Evolutionary conservation across 2,797 vertebrate species (phyloP), one percentile per base, ranked within the genome.

Genomic region (Myotis daubentonii): DNA sequence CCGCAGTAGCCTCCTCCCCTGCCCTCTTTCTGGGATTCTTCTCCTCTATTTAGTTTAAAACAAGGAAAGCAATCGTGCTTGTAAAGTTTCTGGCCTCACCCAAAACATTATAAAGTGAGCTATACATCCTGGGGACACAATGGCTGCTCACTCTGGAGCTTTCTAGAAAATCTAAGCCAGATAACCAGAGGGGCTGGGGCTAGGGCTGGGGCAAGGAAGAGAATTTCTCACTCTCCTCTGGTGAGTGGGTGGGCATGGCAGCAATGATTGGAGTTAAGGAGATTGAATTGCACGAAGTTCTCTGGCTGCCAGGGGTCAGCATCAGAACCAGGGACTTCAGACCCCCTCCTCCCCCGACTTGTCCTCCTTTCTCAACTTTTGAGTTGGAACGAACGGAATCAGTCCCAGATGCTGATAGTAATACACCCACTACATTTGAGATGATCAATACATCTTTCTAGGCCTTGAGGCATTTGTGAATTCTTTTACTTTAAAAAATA

Each of bases 41-140:
- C 75, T 91, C 94, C 96, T 96, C 70, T 89, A 76, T 89, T 95
- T 85, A 89, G 80, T 80, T 93, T 92, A 80, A 96, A 97, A 79
- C 79, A 88, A 96, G 87, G 49, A 88, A 89, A 84, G 97, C 2
- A 41, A 91, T 78, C 68, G 7, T 86, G 92, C 65, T 38, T 78
- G 82, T 87, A 95, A 94, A 96, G 92, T 68, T 86, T 92, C 94
- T 96, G 97, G 96, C 95, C 96, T 97, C 10, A 1, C 96, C 93
- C 97, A 88, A 86, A 93, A 80, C 87, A 91, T 96, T 95, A 94
- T 98, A 97, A 98, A 98, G 95, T 22, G 95, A 94, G 95, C 92
- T 94, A 91, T 98, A 98, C 97, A 98, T 98, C 75, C 79, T 82
- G 79, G 92, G 96, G 98, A 97, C 94, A 98, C 96, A 96, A 91